Evolutionary conservation across 2,113 vertebrate species (phyloP), one percentile per base, ranked within the genome.

Genomic region (Oxyruncus cristatus): DNA sequence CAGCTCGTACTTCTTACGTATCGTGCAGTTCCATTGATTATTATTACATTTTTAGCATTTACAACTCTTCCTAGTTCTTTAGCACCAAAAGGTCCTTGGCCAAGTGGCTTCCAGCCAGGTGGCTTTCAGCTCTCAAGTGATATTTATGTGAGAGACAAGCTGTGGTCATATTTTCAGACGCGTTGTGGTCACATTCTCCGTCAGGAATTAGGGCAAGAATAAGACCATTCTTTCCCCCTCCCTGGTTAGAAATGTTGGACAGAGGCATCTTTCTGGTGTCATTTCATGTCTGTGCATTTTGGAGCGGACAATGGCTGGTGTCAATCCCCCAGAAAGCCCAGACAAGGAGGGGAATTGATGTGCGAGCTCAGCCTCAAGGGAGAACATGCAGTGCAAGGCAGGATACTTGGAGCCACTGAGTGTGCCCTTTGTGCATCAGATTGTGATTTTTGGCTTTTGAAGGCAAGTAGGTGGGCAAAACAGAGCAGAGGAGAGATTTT

Each of bases 371-470:
- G 30, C 32, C 78, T 88, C 63, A 53, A 32, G 66, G 59, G 61
- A 79, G n/a, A 30, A 47, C 53, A 50, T 21, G 37, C 20, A 61
- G 74, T 42, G 59, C 81, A 70, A 81, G 42, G 21, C 74, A 94
- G 68, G 52, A 59, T 65, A n/a, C 58, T 70, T 0, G 1, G 49
- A 93, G 52, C 68, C 91, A 63, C 39, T 86, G 84, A 80, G 77
- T 30, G 44, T 81, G 74, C 70, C 32, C 75, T 95, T 92, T 93
- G 77, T 96, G 74, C 50, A 91, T 63, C 82, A 49, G 28, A 32
- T 75, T 95, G 82, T 89, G 87, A 88, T 92, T 96, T 91, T 88
- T 92, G 83, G 85, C 93, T 80, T 85, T 70, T 77, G 81, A 63
- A 92, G 47, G 76, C 39, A 76, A n/a, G 55, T 80, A 89, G 81